These are phyloP conservation scores for Eretmocerus hayati DNA, from an alignment of 2,888 invertebrate species.

Conservation along the genomic window DNA sequence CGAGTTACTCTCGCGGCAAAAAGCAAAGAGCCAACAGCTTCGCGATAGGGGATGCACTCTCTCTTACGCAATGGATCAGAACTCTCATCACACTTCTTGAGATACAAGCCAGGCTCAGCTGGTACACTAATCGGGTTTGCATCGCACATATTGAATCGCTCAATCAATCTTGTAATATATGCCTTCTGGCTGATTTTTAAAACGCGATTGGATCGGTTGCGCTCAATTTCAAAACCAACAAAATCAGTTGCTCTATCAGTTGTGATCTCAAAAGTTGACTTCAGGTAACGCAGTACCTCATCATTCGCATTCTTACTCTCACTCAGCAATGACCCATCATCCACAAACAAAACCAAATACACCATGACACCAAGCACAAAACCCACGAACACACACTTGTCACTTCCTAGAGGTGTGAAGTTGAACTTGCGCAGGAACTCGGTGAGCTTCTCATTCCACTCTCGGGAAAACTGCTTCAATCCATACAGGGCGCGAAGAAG, in stretches of 20 bases:
- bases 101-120: not conserved
- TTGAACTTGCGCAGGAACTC: not conserved
- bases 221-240: constrained; percentile 15
- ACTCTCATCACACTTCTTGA: constrained; percentile 7
- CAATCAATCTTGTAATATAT: constrained; percentile 12
- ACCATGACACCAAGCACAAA: not conserved
- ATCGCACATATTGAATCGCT: constrained; percentile 4
- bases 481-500: not conserved
- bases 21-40: constrained; percentile 1
- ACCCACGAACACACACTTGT: constrained; percentile 5
- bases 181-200: constrained; percentile 11
- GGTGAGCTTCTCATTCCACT: not conserved
- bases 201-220: constrained; percentile 2
- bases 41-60: not conserved
- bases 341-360: constrained; percentile 3
- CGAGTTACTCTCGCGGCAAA: not conserved
- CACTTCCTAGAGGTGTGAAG: not conserved
- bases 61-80: no score
- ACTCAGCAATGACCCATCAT: constrained; percentile 3
- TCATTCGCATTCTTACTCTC: constrained; percentile 1
- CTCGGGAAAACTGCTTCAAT: not conserved
- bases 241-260: constrained; percentile 8
- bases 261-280: constrained; percentile 11
- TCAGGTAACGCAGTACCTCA: constrained; percentile 6
- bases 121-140: constrained; percentile 1